Evolutionary conservation across 1,140 invertebrate genomes (phyloP), one percentile per base, ranked within the genome.

Genomic region (Diachasmimorpha longicaudata): DNA sequence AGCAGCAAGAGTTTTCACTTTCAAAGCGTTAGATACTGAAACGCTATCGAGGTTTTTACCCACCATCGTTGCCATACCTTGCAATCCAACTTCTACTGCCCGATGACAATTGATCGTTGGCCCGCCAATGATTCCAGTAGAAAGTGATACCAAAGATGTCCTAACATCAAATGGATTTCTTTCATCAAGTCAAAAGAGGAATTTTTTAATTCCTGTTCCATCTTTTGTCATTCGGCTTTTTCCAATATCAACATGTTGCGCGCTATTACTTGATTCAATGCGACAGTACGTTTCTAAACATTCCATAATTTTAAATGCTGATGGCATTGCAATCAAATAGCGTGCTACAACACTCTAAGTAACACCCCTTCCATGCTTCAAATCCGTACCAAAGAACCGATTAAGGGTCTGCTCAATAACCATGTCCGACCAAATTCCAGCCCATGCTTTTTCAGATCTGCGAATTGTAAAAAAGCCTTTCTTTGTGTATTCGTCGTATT

Each of bases 231-330:
- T 78, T 75, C 88, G 75, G 63, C 83, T 84, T 79, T 84, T 81
- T 25, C 81, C 79, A 37, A 82, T 71, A 82, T 89, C 87, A 72
- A 87, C 81, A 82, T 89, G 86, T 78, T 90, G 86, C 11, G 90
- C 86, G 39, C 55, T 67, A 13, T 39, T 39, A 13, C 36, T 31
- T 1, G 36, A 19, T 19, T 19, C 10, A 16, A 74, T 25, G 16
- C n/a, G n/a, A 46, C 36, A 44, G 21, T 44, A 74, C 3, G 42
- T 23, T 67, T 74, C 58, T 11, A 67, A 11, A n/a, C 23, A 13
- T n/a, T 67, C 63, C 72, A 74, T 74, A 42, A 74, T 67, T 14
- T 16, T 10, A 25, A 44, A 74, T 11, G 36, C 55, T 25, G 58
- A 37, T 31, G 63, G 63, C 72, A 74, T 74, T 4, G 36, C 31